phyloP scores from a whole-genome alignment of 2,113 vertebrate genomes.

The Cynopterus brachyotis region DNA sequence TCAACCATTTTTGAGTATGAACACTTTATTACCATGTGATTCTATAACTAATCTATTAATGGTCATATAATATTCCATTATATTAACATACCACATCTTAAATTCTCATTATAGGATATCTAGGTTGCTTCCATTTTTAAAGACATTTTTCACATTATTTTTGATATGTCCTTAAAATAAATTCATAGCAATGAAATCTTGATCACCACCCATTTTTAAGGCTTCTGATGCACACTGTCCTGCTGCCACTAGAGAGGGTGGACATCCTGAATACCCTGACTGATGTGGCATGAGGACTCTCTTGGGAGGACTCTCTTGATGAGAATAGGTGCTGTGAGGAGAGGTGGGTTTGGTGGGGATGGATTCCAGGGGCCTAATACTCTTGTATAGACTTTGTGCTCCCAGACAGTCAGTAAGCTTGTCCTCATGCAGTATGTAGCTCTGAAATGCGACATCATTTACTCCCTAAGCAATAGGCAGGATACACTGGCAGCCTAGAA shows the following conservation, averaged over 20 bases:
- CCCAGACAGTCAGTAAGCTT: background rate
- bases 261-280: background rate
- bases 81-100: background rate
- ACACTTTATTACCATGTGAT: background rate
- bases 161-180: slow-evolving; percentile 17
- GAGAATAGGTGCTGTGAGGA: background rate
- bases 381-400: background rate
- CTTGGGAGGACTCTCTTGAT: background rate
- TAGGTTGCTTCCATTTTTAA: background rate
- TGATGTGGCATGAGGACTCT: background rate
- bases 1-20: background rate
- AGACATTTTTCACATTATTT: background rate
- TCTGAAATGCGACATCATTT: background rate
- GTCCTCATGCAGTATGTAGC: background rate
- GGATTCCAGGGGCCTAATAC: background rate
- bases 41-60: background rate
- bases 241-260: background rate
- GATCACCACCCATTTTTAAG: background rate
- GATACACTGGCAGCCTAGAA: background rate
- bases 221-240: background rate
- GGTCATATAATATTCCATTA: background rate
- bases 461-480: background rate
- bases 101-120: background rate
- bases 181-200: background rate
- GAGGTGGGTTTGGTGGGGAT: background rate